Evolutionary conservation across 2,888 invertebrate species (phyloP).

Genomic region (Lottia gigantea): DNA sequence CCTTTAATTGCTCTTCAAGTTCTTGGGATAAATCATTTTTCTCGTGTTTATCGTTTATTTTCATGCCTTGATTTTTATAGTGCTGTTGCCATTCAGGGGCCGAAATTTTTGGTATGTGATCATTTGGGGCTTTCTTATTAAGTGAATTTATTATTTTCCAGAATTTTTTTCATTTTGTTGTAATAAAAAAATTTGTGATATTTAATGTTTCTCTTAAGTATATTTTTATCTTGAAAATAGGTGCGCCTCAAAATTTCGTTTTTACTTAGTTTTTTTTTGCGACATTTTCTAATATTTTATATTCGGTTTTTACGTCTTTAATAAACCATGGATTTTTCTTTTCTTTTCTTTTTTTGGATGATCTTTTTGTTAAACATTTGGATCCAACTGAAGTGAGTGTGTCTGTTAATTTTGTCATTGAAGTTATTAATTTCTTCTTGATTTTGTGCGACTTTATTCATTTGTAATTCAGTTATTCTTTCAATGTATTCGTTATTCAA

Average conservation of each 20-base stretch:
- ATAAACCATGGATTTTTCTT: not conserved
- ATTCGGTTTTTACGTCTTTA: not conserved
- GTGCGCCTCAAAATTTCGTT: not conserved
- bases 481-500: not conserved
- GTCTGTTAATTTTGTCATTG: not conserved
- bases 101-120: not conserved
- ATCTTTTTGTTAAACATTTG: not conserved
- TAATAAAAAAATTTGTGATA: not conserved
- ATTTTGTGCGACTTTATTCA: not conserved
- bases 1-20: not conserved
- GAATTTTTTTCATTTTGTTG: not conserved
- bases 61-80: not conserved
- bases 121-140: not conserved
- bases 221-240: not conserved
- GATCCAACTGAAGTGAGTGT: not conserved
- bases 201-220: not conserved
- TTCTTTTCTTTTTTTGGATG: not conserved
- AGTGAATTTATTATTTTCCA: conserved; percentile 5
- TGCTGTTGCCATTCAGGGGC: not conserved
- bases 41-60: not conserved
- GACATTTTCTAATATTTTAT: not conserved
- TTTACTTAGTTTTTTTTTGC: not conserved
- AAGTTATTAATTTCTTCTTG: not conserved
- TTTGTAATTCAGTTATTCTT: not conserved
- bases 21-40: not conserved